phyloP scores from a whole-genome alignment of 2,113 vertebrate species.

The Rhodinocichla rosea region DNA sequence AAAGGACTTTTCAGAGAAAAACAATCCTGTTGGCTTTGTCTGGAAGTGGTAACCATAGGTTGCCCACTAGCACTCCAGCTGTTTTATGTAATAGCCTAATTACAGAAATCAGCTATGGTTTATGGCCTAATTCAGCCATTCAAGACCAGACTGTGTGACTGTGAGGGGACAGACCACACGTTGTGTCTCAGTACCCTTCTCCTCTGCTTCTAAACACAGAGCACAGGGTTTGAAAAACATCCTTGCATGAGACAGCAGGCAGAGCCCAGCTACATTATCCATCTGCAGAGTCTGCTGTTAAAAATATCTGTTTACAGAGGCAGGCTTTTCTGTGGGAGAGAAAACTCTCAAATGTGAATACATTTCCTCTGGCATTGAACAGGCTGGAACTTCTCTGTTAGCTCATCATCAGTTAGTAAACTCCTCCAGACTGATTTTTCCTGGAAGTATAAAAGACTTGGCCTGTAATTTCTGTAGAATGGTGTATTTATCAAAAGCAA shows the following conservation, averaged over 20 bases:
- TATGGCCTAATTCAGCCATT: background rate
- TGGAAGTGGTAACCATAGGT: background rate
- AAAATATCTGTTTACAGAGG: background rate
- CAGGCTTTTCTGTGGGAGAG: background rate
- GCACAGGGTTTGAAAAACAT: background rate
- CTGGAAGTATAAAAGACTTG: background rate
- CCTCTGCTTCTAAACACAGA: background rate
- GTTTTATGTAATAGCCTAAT: background rate
- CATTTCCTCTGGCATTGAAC: background rate
- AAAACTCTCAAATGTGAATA: background rate
- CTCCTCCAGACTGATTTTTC: background rate
- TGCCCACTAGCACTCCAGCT: background rate
- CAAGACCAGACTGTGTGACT: background rate
- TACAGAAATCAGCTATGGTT: background rate
- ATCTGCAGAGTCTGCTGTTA: background rate
- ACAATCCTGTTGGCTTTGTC: background rate
- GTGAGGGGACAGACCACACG: fast-evolving
- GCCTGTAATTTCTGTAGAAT: background rate
- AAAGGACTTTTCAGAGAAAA: background rate
- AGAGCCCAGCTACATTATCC: background rate
- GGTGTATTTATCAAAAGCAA: background rate
- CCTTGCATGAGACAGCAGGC: background rate
- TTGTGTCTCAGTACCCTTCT: background rate
- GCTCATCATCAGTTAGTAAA: background rate
- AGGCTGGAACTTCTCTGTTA: background rate